Conservation (phyloP, 2,113 vertebrate genomes). For the Balaeniceps rex region DNA sequence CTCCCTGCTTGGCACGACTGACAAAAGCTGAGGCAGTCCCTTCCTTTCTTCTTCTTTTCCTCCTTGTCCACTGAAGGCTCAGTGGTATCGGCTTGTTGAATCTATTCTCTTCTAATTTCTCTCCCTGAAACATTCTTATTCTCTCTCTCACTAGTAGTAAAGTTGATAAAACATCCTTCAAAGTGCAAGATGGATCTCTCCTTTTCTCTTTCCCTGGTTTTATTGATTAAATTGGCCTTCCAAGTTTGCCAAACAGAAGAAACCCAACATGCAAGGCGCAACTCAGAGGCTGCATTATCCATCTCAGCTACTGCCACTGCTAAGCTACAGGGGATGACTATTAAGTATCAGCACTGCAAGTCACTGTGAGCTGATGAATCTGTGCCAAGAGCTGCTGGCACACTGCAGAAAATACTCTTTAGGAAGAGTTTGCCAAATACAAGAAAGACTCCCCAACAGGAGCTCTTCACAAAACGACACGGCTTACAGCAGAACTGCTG, state of each 20-base stretch:
- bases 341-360: conserved; percentile 59
- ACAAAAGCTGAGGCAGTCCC: neutral
- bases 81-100: neutral
- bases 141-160: neutral
- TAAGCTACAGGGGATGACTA: conserved; percentile 53
- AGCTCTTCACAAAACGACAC: neutral
- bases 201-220: neutral
- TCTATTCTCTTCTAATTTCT: neutral
- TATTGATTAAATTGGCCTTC: neutral
- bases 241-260: neutral
- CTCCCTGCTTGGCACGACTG: neutral
- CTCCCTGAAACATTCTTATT: neutral
- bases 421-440: conserved; percentile 39
- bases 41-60: neutral
- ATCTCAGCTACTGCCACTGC: conserved; percentile 6
- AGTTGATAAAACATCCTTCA: neutral
- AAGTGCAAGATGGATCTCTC: neutral
- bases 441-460: conserved; percentile 16
- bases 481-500: neutral
- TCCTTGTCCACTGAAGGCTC: neutral
- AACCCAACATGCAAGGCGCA: neutral
- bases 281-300: neutral
- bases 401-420: conserved; percentile 13
- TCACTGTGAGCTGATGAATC: neutral
- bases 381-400: conserved; percentile 45